phyloP scores from a whole-genome alignment of 2,113 vertebrate genomes.

The Argyrosomus japonicus region DNA sequence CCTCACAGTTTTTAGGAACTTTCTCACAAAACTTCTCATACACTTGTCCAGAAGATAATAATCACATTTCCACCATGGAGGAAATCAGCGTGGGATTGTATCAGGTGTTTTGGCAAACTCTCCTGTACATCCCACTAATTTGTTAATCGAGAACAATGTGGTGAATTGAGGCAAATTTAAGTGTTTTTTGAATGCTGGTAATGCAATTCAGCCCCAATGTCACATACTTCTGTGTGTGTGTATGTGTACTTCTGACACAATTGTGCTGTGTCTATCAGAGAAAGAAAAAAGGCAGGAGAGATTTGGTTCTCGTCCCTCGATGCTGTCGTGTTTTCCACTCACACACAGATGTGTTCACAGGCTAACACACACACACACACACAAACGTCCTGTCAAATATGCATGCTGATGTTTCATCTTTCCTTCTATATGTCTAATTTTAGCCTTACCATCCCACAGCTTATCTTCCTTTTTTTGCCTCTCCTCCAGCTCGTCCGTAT shows the following conservation, averaged over 20 bases:
- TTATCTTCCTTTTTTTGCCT: conserved; percentile 11
- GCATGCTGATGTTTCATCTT: conserved; percentile 55
- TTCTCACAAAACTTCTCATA: conserved; percentile 44
- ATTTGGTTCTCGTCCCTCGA: conserved; percentile 30
- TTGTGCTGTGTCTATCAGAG: neutral
- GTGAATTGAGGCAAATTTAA: conserved; percentile 5
- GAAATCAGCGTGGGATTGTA: conserved; percentile 44
- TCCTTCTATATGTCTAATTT: conserved; percentile 57
- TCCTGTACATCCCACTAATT: conserved; percentile 2
- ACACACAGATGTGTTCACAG: conserved; percentile 12
- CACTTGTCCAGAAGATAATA: conserved; percentile 24
- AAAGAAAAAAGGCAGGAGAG: conserved; percentile 3
- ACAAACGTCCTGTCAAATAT: conserved; percentile 13
- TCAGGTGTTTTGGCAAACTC: conserved; percentile 53
- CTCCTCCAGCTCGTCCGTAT: conserved; percentile 14
- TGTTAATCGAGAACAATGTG: conserved; percentile 29
- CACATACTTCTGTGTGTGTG: conserved; percentile 14
- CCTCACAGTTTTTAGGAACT: neutral
- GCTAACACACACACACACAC: neutral
- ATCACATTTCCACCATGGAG: conserved; percentile 39
- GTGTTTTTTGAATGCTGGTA: neutral
- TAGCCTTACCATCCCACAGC: conserved; percentile 35
- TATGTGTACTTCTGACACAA: conserved; percentile 14
- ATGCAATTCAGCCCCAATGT: conserved; percentile 41
- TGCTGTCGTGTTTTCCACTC: neutral